phyloP scores from a whole-genome alignment of 2,888 invertebrate genomes.

The Agrochola lychnidis region DNA sequence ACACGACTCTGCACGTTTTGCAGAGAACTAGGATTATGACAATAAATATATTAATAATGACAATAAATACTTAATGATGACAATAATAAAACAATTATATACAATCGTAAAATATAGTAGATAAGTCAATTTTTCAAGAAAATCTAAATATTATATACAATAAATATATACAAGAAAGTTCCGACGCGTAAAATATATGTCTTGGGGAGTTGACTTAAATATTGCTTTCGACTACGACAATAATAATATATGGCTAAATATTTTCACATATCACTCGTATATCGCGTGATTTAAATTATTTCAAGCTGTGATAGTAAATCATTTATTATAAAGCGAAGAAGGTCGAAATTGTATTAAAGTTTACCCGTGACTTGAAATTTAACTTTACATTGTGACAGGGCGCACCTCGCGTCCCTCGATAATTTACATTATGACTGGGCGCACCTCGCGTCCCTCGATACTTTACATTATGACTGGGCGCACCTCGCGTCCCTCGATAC shows the following conservation, averaged over 20 bases:
- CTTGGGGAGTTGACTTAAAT: constrained; percentile 65
- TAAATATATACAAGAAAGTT: constrained; percentile 54
- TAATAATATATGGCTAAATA: constrained; percentile 74
- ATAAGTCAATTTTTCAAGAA: constrained; percentile 66
- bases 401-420: constrained; percentile 74
- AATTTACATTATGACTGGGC: constrained; percentile 69
- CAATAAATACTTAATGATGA: constrained; percentile 63
- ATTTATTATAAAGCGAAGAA: constrained; percentile 75
- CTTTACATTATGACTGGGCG: constrained; percentile 55
- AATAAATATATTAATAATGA: constrained; percentile 61
- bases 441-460: constrained; percentile 8
- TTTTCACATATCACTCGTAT: constrained; percentile 82
- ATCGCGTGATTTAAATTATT: constrained; percentile 82
- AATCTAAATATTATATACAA: constrained; percentile 53
- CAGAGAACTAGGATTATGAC: constrained; percentile 59
- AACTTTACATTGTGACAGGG: constrained; percentile 62
- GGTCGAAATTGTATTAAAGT: constrained; percentile 75
- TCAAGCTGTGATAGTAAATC: constrained; percentile 83
- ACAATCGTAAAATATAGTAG: constrained; percentile 60
- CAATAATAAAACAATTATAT: constrained; percentile 57
- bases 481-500: constrained; percentile 76
- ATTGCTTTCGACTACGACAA: constrained; percentile 56
- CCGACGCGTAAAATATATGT: constrained; percentile 41
- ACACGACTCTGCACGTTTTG: constrained; percentile 45
- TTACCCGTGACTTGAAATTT: constrained; percentile 72